phyloP scores from a whole-genome alignment of 2,113 vertebrate genomes.

The Chloebia gouldiae region DNA sequence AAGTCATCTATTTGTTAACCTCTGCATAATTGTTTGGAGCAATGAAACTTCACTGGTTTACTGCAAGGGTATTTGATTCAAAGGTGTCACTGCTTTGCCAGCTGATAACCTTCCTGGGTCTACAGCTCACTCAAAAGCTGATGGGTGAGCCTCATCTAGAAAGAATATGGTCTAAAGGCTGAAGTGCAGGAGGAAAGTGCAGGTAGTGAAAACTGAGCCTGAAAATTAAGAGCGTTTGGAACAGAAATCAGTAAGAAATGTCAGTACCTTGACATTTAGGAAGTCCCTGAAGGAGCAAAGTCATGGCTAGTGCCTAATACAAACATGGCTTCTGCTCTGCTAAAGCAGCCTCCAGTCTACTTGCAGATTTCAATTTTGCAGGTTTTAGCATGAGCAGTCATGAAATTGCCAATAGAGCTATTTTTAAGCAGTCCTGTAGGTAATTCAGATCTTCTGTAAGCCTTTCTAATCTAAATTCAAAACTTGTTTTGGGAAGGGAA shows the following conservation, averaged over 20 bases:
- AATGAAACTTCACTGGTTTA: not conserved
- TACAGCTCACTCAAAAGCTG: not conserved
- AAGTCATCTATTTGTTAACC: not conserved
- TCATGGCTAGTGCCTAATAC: rapidly evolving
- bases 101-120: not conserved
- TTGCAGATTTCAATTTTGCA: not conserved
- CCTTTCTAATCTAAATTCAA: not conserved
- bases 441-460: not conserved
- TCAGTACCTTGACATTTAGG: not conserved
- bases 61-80: not conserved
- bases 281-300: not conserved
- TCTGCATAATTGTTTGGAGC: not conserved
- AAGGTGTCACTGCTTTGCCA: not conserved
- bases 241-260: not conserved
- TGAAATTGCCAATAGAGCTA: not conserved
- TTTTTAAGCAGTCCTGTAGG: not conserved
- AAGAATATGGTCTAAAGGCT: not conserved
- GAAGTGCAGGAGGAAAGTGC: not conserved
- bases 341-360: not conserved
- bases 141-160: not conserved
- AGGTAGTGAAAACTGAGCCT: not conserved
- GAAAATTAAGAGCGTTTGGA: not conserved
- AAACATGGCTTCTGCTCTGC: not conserved
- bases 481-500: not conserved
- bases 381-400: not conserved